phyloP scores from a whole-genome alignment of 1,140 invertebrate genomes.

The Chironomus tepperi region DNA sequence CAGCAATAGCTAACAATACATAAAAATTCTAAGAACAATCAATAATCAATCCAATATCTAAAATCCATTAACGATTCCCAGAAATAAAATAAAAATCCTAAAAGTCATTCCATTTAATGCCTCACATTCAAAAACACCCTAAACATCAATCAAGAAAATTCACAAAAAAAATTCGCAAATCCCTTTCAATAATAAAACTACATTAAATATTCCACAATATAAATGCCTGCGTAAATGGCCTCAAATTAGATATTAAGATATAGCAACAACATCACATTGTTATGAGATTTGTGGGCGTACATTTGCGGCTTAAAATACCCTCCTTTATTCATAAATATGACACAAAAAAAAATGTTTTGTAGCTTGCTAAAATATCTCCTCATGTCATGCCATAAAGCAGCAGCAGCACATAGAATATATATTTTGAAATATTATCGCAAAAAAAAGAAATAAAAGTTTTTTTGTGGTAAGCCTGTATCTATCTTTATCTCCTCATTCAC shows the following conservation, averaged over 20 bases:
- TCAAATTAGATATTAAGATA: constrained; percentile 21
- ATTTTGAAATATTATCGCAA: background rate
- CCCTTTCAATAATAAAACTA: background rate
- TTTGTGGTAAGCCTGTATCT: background rate
- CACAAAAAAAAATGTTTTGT: background rate
- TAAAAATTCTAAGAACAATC: too few species aligned
- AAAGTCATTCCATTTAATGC: too few species aligned
- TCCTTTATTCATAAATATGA: background rate
- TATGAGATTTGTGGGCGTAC: background rate
- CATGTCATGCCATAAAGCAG: background rate
- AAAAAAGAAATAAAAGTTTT: background rate
- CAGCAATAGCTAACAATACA: too few species aligned
- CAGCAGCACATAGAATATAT: constrained; percentile 4
- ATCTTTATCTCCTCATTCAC: background rate
- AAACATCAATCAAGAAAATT: background rate
- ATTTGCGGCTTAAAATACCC: background rate
- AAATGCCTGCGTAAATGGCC: background rate
- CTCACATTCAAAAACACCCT: too few species aligned
- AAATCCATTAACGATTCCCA: too few species aligned
- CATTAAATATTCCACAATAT: too few species aligned
- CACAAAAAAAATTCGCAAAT: background rate
- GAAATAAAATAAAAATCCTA: too few species aligned
- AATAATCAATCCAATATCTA: too few species aligned
- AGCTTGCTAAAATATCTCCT: background rate
- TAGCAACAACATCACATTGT: background rate